Conservation (phyloP, 2,797 vertebrate genomes). For the Gouania willdenowi region DNA sequence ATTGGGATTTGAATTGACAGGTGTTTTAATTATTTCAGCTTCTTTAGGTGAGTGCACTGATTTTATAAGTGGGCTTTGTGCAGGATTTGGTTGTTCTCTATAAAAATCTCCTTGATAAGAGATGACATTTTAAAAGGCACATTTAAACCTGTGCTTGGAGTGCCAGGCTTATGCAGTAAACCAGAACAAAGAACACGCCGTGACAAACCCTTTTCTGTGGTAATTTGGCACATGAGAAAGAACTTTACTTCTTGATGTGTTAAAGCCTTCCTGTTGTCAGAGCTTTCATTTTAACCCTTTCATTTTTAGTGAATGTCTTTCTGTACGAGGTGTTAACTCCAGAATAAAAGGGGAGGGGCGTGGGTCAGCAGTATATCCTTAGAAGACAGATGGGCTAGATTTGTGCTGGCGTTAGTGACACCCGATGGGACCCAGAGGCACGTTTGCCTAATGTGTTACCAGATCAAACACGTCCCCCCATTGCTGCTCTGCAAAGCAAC, state of each 20-base stretch:
- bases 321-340: slow-evolving; percentile 1
- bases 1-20: slow-evolving; percentile 2
- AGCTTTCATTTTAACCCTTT: slow-evolving; percentile 38
- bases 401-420: slow-evolving; percentile 25
- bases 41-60: background rate
- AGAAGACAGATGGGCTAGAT: slow-evolving; percentile 39
- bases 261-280: slow-evolving; percentile 29
- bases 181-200: slow-evolving; percentile 10
- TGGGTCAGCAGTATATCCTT: no score
- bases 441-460: slow-evolving; percentile 23
- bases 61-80: background rate
- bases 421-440: slow-evolving; percentile 17
- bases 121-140: slow-evolving; percentile 22
- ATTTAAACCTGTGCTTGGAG: slow-evolving; percentile 13
- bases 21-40: slow-evolving; percentile 8
- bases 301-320: slow-evolving; percentile 5
- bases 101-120: slow-evolving; percentile 13
- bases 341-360: no score
- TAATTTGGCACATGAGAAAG: slow-evolving; percentile 28
- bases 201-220: slow-evolving; percentile 10
- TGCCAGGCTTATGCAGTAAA: slow-evolving; percentile 4
- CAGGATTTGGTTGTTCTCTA: background rate
- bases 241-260: slow-evolving; percentile 4
- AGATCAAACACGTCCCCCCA: slow-evolving; percentile 39
- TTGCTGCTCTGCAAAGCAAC: slow-evolving; percentile 21